These are phyloP conservation scores for Antidorcas marsupialis DNA, from an alignment of 2,113 vertebrate species.

Conservation along the genomic window DNA sequence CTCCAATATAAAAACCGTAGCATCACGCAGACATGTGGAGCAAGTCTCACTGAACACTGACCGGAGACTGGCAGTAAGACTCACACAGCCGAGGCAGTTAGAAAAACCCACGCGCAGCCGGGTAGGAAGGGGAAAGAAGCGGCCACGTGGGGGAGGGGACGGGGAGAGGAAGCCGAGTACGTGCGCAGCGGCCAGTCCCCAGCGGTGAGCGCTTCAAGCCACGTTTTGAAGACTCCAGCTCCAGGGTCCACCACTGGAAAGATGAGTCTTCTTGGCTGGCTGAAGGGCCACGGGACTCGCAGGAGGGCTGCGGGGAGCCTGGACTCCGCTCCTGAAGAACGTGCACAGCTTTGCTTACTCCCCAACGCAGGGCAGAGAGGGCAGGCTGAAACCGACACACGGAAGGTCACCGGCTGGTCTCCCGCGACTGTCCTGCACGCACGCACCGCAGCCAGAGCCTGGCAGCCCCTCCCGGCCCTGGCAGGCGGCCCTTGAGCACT, in stretches of 20 bases:
- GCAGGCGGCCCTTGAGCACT: not conserved
- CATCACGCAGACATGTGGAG: not conserved
- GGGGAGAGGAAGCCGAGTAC: not conserved
- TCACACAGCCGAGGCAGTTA: not conserved
- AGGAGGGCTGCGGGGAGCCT: not conserved
- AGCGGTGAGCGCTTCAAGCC: not conserved
- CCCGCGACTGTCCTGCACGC: not conserved
- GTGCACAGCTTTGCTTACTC: not conserved
- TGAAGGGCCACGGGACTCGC: not conserved
- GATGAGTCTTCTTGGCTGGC: not conserved
- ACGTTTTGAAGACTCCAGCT: not conserved
- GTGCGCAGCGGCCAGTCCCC: not conserved
- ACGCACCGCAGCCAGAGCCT: no score
- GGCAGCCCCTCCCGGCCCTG: not conserved
- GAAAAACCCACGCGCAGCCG: not conserved
- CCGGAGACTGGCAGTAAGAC: not conserved
- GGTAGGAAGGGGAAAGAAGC: not conserved
- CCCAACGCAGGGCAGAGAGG: not conserved
- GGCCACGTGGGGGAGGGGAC: not conserved
- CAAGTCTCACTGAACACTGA: not conserved
- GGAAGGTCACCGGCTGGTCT: not conserved
- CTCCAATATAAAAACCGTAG: not conserved
- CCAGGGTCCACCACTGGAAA: not conserved
- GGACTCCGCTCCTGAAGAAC: fast-evolving
- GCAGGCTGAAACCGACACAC: not conserved